A percentile compares a stretch with the other conserved stretches of the same genome.
Evolutionary conservation across 2,888 invertebrate species (phyloP).

Genomic region (Tetranychus truncatus): DNA sequence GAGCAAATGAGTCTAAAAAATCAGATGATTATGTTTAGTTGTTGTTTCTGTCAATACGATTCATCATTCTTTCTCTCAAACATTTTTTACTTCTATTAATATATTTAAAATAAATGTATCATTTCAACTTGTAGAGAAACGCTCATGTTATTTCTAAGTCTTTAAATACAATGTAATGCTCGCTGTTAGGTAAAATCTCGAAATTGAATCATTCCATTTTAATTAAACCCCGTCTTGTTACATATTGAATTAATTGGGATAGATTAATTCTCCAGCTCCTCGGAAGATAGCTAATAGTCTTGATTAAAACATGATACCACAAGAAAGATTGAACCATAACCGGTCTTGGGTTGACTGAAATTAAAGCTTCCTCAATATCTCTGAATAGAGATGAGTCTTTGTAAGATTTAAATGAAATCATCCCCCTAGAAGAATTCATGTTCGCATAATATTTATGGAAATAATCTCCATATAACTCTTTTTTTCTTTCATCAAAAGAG

Average conservation of each 20-base stretch:
- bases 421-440: slow-evolving; percentile 22
- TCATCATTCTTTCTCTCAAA: too few species aligned
- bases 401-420: slow-evolving; percentile 21
- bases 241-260: background rate
- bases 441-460: slow-evolving; percentile 42
- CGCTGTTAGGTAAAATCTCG: too few species aligned
- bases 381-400: slow-evolving; percentile 22
- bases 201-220: background rate
- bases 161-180: too few species aligned
- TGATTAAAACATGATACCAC: background rate
- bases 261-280: background rate
- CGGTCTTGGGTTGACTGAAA: slow-evolving; percentile 12
- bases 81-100: too few species aligned
- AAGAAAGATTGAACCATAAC: background rate
- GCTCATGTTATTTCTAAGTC: too few species aligned
- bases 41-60: too few species aligned
- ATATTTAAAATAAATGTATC: too few species aligned
- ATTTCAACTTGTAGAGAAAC: too few species aligned
- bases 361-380: slow-evolving; percentile 23
- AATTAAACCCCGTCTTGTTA: background rate
- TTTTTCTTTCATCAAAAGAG: slow-evolving; percentile 43
- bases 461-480: slow-evolving; percentile 45
- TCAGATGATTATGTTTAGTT: too few species aligned
- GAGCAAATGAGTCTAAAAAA: too few species aligned
- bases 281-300: background rate